Evolutionary conservation across 2,888 invertebrate species (phyloP), one percentile per base, ranked within the genome.

Genomic region (Dexiosoma caninum): DNA sequence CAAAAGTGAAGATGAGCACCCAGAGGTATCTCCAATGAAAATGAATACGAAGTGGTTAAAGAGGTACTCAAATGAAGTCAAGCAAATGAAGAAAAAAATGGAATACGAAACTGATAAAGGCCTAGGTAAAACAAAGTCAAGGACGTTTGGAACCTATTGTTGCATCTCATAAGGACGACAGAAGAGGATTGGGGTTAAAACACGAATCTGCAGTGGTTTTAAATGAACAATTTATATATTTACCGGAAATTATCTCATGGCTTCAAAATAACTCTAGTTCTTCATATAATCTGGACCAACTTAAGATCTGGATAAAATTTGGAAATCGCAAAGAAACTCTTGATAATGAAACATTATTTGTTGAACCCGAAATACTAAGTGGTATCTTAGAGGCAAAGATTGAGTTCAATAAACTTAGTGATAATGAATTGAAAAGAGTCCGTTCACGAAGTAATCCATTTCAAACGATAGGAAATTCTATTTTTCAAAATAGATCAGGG

Each of bases 401-500:
- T 14, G 94, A 96, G 10, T 97, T 98, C 89, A 96, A 98, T 88
- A 91, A 92, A 76, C 91, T 98, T 76, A 94, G 95, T 83, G 93
- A 93, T 62, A 92, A 93, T 83, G 96, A 97, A 85, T 92, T 97
- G 90, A 92, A 94, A 64, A 92, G 94, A 83, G 97, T 98, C 0
- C 92, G 98, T 70, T 93, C 94, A 0, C 92, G 95, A 78, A 95
- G 96, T 19, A 99, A 99, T 91, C 97, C 98, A 0, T 99, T 95
- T 88, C 99, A 99, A 91, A 96, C 95, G 0, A 95, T 99, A 72
- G 93, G 95, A 32, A 94, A 95, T 30, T 95, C 93, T 0, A 95
- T 98, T 88, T 99, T 99, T 88, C 92, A 97, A 81, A 99, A 98
- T 88, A 92, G 98, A 83, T 96, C 96, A 0, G 98, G 98, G 1